Evolutionary conservation across 2,888 invertebrate genomes (phyloP).

Genomic region (Meteorus cinctellus): DNA sequence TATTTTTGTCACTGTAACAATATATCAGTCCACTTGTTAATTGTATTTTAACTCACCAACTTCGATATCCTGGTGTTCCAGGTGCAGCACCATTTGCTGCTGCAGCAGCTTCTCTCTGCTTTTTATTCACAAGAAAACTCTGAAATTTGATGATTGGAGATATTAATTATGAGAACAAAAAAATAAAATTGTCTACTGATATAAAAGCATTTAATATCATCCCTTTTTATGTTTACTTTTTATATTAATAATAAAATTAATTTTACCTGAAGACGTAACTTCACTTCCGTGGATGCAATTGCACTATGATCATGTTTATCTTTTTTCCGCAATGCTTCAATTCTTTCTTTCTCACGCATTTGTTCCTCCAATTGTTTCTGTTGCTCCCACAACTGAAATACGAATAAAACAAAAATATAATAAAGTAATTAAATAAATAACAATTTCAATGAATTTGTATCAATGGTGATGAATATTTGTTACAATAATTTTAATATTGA

Average conservation of each 20-base stretch:
- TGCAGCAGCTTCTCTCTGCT: conserved; percentile 84
- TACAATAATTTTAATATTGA: no score
- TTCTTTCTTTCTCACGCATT: conserved; percentile 85
- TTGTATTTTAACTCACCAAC: conserved; percentile 78
- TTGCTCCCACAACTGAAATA: conserved; percentile 90
- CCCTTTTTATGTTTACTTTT: not conserved
- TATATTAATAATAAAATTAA: not conserved
- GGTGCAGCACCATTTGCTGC: conserved; percentile 80
- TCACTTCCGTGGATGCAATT: conserved; percentile 96
- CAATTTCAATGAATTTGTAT: no score
- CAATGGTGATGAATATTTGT: no score
- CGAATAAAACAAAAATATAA: conserved; percentile 16
- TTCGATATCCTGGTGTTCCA: conserved; percentile 83
- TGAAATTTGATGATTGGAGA: conserved; percentile 64
- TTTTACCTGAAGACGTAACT: conserved; percentile 91
- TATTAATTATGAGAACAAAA: not conserved
- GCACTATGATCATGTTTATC: conserved; percentile 97
- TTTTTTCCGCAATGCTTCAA: conserved; percentile 92
- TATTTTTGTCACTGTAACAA: not conserved
- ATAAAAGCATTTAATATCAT: not conserved
- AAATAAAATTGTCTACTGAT: no score
- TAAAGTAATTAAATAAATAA: not conserved
- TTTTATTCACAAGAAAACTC: conserved; percentile 88
- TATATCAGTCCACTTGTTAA: conserved; percentile 3
- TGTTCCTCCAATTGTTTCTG: conserved; percentile 89